Evolutionary conservation across 2,113 vertebrate genomes (phyloP), one percentile per base, ranked within the genome.

Genomic region (Myodes glareolus): DNA sequence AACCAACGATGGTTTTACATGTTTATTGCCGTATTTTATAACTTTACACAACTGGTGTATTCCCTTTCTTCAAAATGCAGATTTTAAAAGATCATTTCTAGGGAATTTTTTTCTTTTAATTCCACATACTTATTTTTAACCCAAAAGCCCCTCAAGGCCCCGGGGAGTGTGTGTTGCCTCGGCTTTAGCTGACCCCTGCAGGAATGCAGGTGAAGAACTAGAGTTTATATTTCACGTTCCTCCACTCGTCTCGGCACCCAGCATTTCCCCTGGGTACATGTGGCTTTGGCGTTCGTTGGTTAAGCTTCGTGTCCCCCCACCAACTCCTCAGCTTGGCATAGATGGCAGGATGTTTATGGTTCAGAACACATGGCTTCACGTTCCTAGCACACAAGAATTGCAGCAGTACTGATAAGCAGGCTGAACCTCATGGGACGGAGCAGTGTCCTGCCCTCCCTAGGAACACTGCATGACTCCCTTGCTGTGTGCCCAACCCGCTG

Each of bases 11-110:
- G n/a, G 88, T 97, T 96, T 95, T 93, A 98, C 97, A 50, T 97
- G 97, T 98, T 98, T 98, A 96, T 98, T 97, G 98, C 97, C 96
- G 94, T 97, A 91, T 98, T 98, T 98, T 98, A 98, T 98, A 98
- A 98, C 91, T 98, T 98, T 97, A 97, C 97, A 96, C 97, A 97
- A 98, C 96, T 98, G 98, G 98, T 99, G 98, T 99, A 98, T 98
- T 81, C 98, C 98, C 97, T 97, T 98, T 98, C 97, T 97, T 98
- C 96, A 97, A 98, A 98, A 98, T 98, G 96, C 98, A 98, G 91
- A 96, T 96, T 95, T 90, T 87, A 96, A 98, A 96, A 93, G 3
- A 33, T 84, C 88, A 90, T 88, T 97, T 95, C 87, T 98, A 58
- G 8, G 75, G 39, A 76, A n/a, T n/a, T n/a, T 96, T 96, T 94